Conservation (phyloP, 2,888 invertebrate species). For the Heliconius ismenius region DNA sequence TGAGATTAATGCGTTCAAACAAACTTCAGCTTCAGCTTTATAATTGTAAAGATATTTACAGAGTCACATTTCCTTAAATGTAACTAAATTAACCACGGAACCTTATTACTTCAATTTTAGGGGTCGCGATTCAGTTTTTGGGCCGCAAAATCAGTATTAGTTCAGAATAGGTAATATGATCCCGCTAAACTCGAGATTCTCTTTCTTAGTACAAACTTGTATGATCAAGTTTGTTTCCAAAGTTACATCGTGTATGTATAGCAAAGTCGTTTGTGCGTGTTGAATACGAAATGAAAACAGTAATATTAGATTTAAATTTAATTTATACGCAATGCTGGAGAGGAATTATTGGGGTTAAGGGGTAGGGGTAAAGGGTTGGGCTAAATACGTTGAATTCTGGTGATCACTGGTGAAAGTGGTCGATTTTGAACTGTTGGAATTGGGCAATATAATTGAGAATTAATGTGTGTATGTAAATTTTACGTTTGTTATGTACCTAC, state of each 20-base stretch:
- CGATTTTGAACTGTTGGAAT: background rate
- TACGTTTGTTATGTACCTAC: background rate
- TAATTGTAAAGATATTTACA: background rate
- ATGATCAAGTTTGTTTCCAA: slow-evolving; percentile 23
- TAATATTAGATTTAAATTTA: slow-evolving; percentile 31
- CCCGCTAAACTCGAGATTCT: background rate
- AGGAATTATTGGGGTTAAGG: slow-evolving; percentile 13
- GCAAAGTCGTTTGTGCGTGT: background rate
- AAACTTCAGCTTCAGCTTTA: background rate
- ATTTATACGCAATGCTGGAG: slow-evolving; percentile 22
- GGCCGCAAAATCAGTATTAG: background rate
- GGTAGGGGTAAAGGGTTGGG: background rate
- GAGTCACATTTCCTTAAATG: slow-evolving; percentile 22
- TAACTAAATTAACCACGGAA: background rate
- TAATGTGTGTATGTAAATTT: background rate
- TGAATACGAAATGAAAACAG: slow-evolving; percentile 27
- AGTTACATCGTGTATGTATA: slow-evolving; percentile 7
- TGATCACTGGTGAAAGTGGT: background rate
- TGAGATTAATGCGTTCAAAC: background rate
- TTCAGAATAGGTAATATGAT: background rate
- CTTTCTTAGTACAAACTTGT: slow-evolving; percentile 21
- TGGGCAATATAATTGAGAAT: background rate
- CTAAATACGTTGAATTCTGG: slow-evolving; percentile 4
- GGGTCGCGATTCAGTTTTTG: background rate
- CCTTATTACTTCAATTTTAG: background rate